phyloP scores from a whole-genome alignment of 2,888 invertebrate genomes.

The Chymomyza procnemis region DNA sequence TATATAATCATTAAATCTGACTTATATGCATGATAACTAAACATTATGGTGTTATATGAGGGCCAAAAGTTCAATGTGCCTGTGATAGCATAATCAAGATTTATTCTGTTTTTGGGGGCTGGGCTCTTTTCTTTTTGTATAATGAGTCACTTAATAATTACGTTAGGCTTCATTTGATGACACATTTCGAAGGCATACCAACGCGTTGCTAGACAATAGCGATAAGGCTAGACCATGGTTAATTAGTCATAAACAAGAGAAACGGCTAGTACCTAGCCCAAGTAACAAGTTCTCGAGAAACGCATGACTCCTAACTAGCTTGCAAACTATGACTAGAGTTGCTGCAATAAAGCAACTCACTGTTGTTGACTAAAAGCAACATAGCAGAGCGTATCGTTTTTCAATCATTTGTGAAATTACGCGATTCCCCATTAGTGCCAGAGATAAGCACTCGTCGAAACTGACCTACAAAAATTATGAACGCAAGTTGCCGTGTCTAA shows the following conservation, averaged over 20 bases:
- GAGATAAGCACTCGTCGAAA: constrained; percentile 32
- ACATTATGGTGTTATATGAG: constrained; percentile 31
- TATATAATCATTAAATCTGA: constrained; percentile 13
- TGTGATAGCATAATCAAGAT: not conserved
- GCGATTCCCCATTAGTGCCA: constrained; percentile 21
- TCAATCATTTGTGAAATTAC: constrained; percentile 2
- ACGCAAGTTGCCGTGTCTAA: constrained; percentile 30
- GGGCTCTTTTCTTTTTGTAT: not conserved
- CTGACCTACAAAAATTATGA: constrained; percentile 31
- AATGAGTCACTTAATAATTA: not conserved
- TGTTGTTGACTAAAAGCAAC: not conserved
- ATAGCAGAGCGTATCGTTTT: not conserved
- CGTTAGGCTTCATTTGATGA: not conserved
- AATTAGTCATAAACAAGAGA: not conserved
- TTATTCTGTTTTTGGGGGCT: not conserved
- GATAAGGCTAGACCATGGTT: not conserved
- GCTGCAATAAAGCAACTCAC: not conserved
- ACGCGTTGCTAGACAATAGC: not conserved
- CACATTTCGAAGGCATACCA: not conserved
- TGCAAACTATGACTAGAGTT: not conserved
- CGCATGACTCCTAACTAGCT: not conserved
- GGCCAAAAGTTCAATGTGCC: not conserved
- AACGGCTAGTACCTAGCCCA: not conserved
- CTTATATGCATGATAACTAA: constrained; percentile 7
- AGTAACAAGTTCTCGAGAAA: not conserved